Evolutionary conservation across 2,888 invertebrate species (phyloP).

Genomic region (Drosophila barbarae): DNA sequence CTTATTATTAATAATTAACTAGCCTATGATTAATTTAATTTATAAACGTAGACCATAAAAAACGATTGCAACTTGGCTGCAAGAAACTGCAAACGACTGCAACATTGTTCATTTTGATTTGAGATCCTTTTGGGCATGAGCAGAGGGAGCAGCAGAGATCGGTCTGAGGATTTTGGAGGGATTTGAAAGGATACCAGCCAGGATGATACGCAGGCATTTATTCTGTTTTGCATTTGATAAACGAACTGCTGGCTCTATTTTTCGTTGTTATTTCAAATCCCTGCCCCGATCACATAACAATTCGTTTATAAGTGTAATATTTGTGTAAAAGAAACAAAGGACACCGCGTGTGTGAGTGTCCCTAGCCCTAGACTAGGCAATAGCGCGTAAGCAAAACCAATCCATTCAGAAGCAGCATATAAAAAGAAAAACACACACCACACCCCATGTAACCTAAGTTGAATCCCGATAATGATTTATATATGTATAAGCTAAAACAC

Average conservation of each 20-base stretch:
- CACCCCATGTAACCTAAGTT: constrained; percentile 33
- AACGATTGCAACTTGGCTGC: constrained; percentile 53
- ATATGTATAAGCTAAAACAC: constrained; percentile 9
- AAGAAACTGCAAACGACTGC: constrained; percentile 49
- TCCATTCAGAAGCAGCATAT: constrained; percentile 24
- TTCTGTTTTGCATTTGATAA: constrained; percentile 33
- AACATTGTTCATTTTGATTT: constrained; percentile 39
- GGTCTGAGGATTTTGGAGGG: neutral
- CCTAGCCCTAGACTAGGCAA: constrained; percentile 63
- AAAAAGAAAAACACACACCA: constrained; percentile 13
- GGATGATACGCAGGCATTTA: constrained; percentile 32
- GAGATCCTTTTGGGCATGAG: constrained; percentile 10
- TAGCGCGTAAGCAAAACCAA: constrained; percentile 34
- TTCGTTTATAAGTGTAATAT: constrained; percentile 37
- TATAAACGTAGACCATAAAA: constrained; percentile 63
- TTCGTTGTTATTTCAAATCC: constrained; percentile 23
- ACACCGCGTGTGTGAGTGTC: constrained; percentile 50
- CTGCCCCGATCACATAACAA: constrained; percentile 25
- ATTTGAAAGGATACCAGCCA: constrained; percentile 15
- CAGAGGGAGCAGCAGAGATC: constrained; percentile 7
- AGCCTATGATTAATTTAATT: constrained; percentile 60
- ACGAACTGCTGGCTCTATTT: constrained; percentile 18
- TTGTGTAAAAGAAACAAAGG: constrained; percentile 48
- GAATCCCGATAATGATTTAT: constrained; percentile 18
- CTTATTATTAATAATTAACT: constrained; percentile 53